Evolutionary conservation across 2,113 vertebrate species (phyloP), one percentile per base, ranked within the genome.

Genomic region (Todiramphus saurophagus): DNA sequence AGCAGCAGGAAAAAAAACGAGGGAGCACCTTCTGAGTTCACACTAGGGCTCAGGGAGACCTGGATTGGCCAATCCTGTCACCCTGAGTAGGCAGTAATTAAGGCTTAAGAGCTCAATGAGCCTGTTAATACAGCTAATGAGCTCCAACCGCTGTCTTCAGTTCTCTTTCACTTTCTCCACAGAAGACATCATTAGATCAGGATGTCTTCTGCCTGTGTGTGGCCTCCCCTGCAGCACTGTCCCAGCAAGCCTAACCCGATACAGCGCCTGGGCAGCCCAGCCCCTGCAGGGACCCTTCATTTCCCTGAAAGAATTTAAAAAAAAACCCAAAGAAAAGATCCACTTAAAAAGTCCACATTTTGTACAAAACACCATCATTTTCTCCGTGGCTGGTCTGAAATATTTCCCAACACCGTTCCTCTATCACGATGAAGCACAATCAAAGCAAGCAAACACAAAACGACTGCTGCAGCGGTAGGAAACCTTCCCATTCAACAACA

Each of bases 21-120:
- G 7, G 5, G 1, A 75, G 43, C 0, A 1, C n/a, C 73, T 58
- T 24, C 25, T 1, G 1, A 67, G 37, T 17, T 84, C 64, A 67
- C 0, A 0, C 18, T 33, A 53, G 37, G 14, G 37, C 46, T 48
- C 1, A 0, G 4, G 44, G 33, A 80, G 58, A 89, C 63, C 60
- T 39, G 50, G 21, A 51, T 69, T 59, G 86, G 68, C 76, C 64
- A 74, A 66, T 8, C n/a, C 59, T 53, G 51, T n/a, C 60, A 55
- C 15, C 76, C 59, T 39, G 14, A 80, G 64, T 46, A 70, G 3
- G 8, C 16, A 67, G 46, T 55, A 86, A 51, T 70, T 81, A 48
- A 43, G 11, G 55, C 25, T 83, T 25, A 93, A 80, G 76, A 67
- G 59, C 72, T 90, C 5, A 85, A 80, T 0, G 5, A 86, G 82